Evolutionary conservation across 2,797 vertebrate genomes (phyloP).

Genomic region (Thalassophryne amazonica): DNA sequence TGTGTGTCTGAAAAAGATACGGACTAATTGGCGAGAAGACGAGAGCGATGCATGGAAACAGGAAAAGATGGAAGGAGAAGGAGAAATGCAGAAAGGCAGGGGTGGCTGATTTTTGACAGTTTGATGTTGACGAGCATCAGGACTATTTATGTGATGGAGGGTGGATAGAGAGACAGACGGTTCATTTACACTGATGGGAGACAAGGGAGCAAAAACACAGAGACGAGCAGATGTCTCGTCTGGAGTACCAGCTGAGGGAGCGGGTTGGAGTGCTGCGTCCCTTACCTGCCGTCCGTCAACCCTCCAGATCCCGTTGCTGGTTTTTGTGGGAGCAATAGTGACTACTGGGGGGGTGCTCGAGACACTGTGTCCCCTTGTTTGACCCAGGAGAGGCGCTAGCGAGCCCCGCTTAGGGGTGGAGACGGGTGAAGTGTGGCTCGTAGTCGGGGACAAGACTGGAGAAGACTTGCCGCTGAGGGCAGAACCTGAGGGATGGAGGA

Average conservation of each 20-base stretch:
- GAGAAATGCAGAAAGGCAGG: conserved; percentile 8
- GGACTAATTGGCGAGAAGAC: conserved; percentile 42
- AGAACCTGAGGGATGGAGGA: conserved; percentile 75
- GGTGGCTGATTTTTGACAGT: conserved; percentile 49
- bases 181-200: conserved; percentile 20
- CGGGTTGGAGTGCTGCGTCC: neutral
- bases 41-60: conserved; percentile 29
- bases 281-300: conserved; percentile 71
- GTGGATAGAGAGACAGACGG: conserved; percentile 23
- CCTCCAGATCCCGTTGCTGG: conserved; percentile 73
- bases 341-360: conserved; percentile 91
- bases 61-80: conserved; percentile 33
- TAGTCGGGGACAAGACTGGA: conserved; percentile 91
- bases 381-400: conserved; percentile 89
- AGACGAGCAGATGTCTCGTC: conserved; percentile 18
- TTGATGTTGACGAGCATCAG: conserved; percentile 52
- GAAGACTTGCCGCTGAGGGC: conserved; percentile 93
- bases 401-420: conserved; percentile 90
- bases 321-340: conserved; percentile 91
- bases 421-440: conserved; percentile 94
- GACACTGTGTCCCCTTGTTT: conserved; percentile 85
- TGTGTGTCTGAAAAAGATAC: conserved; percentile 51
- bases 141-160: conserved; percentile 51
- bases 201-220: conserved; percentile 2
- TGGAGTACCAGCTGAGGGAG: neutral